phyloP scores from a whole-genome alignment of 2,888 invertebrate species.

The Agrotis clavis region DNA sequence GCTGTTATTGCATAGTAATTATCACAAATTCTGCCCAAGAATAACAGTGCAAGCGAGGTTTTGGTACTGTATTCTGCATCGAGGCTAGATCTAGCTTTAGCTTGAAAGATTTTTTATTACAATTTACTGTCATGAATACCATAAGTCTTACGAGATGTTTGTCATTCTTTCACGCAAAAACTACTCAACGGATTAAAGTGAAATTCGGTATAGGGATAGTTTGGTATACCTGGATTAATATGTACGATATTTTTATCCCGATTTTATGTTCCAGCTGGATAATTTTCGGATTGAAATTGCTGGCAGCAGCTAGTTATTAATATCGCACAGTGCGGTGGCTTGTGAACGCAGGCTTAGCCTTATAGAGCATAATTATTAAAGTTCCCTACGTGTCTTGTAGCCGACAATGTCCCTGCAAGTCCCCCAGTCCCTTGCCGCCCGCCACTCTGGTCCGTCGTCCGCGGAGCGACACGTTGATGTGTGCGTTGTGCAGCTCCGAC shows the following conservation, averaged over 20 bases:
- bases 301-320: neutral
- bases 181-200: no score
- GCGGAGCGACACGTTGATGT: conserved; percentile 80
- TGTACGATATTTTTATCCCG: no score
- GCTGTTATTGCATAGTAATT: neutral
- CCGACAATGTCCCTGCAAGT: neutral
- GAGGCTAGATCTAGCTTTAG: neutral
- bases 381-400: neutral
- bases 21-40: neutral
- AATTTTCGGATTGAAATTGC: no score
- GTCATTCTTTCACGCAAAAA: no score
- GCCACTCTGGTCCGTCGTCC: no score
- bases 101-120: neutral
- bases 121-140: neutral
- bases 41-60: neutral
- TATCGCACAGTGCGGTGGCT: neutral
- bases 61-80: neutral
- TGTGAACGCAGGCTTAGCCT: neutral
- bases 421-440: neutral
- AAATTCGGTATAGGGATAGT: no score
- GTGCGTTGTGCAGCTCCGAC: conserved; percentile 92
- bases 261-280: no score
- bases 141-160: no score
- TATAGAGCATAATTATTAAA: neutral
- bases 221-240: no score